Evolutionary conservation across 2,888 invertebrate genomes (phyloP), one percentile per base, ranked within the genome.

Genomic region (Neoaliturus tenellus): DNA sequence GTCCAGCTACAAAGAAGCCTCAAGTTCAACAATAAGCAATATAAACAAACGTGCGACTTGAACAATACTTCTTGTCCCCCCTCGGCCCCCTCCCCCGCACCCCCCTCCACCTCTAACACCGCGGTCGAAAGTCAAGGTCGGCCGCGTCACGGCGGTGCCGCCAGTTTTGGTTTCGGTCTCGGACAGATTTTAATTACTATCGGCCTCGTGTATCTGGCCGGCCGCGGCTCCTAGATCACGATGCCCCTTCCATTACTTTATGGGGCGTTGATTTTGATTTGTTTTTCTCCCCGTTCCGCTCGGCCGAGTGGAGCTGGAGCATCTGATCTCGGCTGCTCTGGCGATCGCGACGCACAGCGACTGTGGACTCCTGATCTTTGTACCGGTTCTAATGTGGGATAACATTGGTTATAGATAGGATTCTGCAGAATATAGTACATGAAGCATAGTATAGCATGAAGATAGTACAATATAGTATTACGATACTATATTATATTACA

Each of bases 131-230:
- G 78, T 78, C 78, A 78, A 78, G 78, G 78, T 6, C 55, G 35
- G 31, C 3, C 33, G 2, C 20, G 55, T 78, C 78, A 78, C 78
- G 78, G 55, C 14, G 23, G 44, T 23, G 48, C 44, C 44, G 35
- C 75, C 39, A 41, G 25, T 48, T 78, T 25, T 33, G 14, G 55
- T 35, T 28, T 62, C 23, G 35, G 55, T 78, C 55, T 78, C 78
- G 78, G 78, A 55, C 78, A 55, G 78, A 35, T 78, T 78, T 78
- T 78, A 78, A 78, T 78, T 78, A 78, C 48, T 55, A 78, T 78
- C 78, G 51, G 55, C 28, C 48, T 17, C 25, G 23, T 25, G 75
- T 78, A 78, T 78, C 78, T 28, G 20, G 71, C 67, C 1, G 31
- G 62, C 20, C 39, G 2, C 71, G 39, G 62, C 62, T 62, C 31